Base-by-base conservation (phyloP, 2,113 vertebrate species). In the Pionites leucogaster region DNA sequence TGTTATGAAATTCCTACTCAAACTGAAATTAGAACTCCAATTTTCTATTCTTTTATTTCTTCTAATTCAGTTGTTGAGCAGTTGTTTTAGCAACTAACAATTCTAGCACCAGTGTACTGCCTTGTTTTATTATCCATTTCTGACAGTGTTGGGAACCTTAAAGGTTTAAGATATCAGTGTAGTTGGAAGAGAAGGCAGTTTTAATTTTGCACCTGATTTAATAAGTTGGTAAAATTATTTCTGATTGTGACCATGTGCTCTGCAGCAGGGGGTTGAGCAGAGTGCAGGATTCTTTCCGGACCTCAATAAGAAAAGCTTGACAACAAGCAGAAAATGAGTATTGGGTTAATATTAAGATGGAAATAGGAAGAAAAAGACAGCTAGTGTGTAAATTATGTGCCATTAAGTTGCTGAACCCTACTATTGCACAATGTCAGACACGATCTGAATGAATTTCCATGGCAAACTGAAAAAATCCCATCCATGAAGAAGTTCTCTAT, bases 221-320 rank as follows among this genome's bases (percentile, higher is more conserved):
- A 31, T 39, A 81, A 77, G 60, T 13, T 3, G 2, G 6, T 50
- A 28, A 70, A 81, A 74, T 1, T 0, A 39, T 70, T 78, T 70
- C 27, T 84, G 7, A 18, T n/a, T 86, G 6, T 42, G 25, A 15
- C 6, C n/a, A 6, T 47, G 15, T 42, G 10, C 42, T 41, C 8
- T 46, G 39, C 23, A 62, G 10, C 22, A 49, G 10, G 1, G 3
- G 5, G 1, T 3, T 69, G 10, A 13, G 10, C 9, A 13, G 5
- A 16, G 7, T 50, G 31, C 9, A 72, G 10, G 10, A 4, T 2
- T 23, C 41, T 70, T 62, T 46, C 46, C 17, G 74, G 28, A 37
- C 17, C 0, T 1, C 18, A 42, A 5, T 18, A 75, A 79, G 62
- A 70, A 85, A 75, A 92, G 19, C 22, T 22, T 65, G 27, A 29